Conservation (phyloP, 1,140 invertebrate species). For the Popillia japonica region DNA sequence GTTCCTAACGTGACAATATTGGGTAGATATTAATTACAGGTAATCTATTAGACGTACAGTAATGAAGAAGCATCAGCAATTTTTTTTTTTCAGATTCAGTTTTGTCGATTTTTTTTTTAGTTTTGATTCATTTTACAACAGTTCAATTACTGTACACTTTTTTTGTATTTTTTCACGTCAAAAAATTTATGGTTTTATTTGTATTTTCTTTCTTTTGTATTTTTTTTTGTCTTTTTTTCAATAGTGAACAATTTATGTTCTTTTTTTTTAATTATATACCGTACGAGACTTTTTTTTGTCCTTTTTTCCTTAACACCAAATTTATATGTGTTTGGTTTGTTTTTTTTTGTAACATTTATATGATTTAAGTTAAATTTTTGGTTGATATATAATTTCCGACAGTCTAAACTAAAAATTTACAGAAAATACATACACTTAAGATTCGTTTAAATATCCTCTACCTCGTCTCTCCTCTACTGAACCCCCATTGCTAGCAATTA, state of each 20-base stretch:
- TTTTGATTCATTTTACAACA: slow-evolving; percentile 19
- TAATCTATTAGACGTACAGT: no score
- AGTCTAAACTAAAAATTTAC: no score
- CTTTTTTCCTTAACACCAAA: not conserved
- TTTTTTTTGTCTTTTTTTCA: slow-evolving; percentile 2
- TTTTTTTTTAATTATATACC: not conserved
- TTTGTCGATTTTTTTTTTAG: not conserved
- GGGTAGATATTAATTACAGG: not conserved
- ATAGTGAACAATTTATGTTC: not conserved
- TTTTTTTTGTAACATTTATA: not conserved
- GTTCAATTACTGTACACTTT: slow-evolving; percentile 8
- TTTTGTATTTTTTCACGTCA: not conserved
- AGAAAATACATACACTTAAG: no score
- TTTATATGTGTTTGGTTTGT: not conserved
- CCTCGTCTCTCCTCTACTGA: no score
- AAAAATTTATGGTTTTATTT: not conserved
- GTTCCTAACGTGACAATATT: no score
- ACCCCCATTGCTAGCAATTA: no score
- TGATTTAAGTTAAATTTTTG: not conserved
- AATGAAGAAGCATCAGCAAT: not conserved
- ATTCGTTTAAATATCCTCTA: no score
- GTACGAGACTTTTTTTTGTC: not conserved
- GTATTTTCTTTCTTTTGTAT: slow-evolving; percentile 3
- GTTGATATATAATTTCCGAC: no score
- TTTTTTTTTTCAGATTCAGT: not conserved